Percentiles rank a stretch among this genome's conserved stretches.
Conservation (phyloP, 2,888 invertebrate species). For the Venusia cambrica region DNA sequence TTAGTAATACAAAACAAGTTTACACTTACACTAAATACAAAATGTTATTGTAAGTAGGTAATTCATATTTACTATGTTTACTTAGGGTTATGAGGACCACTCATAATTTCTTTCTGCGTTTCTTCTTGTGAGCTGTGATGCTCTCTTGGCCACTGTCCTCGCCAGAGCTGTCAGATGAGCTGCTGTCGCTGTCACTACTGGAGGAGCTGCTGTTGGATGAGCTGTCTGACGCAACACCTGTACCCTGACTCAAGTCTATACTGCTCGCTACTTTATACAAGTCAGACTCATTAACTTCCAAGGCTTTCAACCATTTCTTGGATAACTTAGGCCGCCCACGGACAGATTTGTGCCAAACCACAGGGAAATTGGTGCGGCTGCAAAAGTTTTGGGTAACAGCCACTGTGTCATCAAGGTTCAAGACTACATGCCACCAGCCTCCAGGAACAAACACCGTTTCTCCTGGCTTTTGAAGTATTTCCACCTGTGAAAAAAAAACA, state of each 20-base stretch:
- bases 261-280: constrained; percentile 89
- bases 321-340: constrained; percentile 97
- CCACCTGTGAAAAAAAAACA: constrained; percentile 83
- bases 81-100: constrained; percentile 47
- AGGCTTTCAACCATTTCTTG: constrained; percentile 91
- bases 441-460: constrained; percentile 99
- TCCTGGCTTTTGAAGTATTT: constrained; percentile 96
- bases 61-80: constrained; percentile 36
- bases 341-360: constrained; percentile 99
- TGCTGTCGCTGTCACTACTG: constrained; percentile 83
- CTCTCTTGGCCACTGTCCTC: constrained; percentile 94
- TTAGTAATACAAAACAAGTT: constrained; percentile 66
- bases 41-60: constrained; percentile 42
- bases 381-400: constrained; percentile 99
- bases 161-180: constrained; percentile 78
- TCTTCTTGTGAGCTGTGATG: constrained; percentile 91
- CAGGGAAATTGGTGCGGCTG: constrained; percentile 96
- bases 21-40: constrained; percentile 39
- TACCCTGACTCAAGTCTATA: constrained; percentile 92
- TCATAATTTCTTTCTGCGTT: constrained; percentile 83
- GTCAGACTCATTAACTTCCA: constrained; percentile 87
- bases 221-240: constrained; percentile 96
- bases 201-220: constrained; percentile 94
- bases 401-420: constrained; percentile 97
- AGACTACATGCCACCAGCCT: constrained; percentile 99